Percentiles rank a stretch among this genome's conserved stretches.
Evolutionary conservation across 2,888 invertebrate genomes (phyloP).

Genomic region (Drosophila crucigera): DNA sequence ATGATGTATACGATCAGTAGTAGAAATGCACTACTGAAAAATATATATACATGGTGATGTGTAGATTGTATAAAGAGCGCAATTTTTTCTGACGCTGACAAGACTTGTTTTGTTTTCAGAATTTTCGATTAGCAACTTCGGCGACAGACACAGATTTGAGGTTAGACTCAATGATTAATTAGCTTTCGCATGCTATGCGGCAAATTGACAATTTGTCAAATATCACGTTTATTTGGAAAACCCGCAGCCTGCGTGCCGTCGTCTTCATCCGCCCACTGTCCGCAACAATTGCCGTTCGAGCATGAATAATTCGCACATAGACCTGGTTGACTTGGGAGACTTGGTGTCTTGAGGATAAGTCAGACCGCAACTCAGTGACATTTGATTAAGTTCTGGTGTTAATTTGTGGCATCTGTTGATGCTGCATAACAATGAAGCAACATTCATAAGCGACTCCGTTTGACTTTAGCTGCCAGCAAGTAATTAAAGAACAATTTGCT

Average conservation of each 20-base stretch:
- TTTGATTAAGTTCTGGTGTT: slow-evolving; percentile 65
- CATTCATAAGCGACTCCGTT: slow-evolving; percentile 42
- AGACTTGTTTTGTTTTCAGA: slow-evolving; percentile 24
- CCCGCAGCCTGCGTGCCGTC: not conserved
- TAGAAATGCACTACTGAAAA: not conserved
- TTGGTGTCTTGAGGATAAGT: slow-evolving; percentile 13
- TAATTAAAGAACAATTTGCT: slow-evolving; percentile 75
- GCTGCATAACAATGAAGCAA: slow-evolving; percentile 71
- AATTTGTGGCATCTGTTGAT: slow-evolving; percentile 67
- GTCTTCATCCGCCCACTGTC: not conserved
- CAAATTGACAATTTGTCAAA: slow-evolving; percentile 51
- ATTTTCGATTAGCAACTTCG: slow-evolving; percentile 59
- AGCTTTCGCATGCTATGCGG: slow-evolving; percentile 37
- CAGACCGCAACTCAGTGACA: slow-evolving; percentile 35
- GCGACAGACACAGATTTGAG: slow-evolving; percentile 52
- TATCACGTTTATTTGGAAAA: slow-evolving; percentile 42
- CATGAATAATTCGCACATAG: slow-evolving; percentile 53
- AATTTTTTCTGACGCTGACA: not conserved
- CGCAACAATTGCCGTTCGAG: slow-evolving; percentile 37
- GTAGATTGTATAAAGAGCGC: not conserved
- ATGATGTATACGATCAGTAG: not conserved
- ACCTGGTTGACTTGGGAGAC: slow-evolving; percentile 4
- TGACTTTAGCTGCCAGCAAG: slow-evolving; percentile 57
- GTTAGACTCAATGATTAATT: slow-evolving; percentile 64
- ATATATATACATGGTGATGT: not conserved